Conservation (phyloP, 1,140 invertebrate species). For the Penaeus japonicus region DNA sequence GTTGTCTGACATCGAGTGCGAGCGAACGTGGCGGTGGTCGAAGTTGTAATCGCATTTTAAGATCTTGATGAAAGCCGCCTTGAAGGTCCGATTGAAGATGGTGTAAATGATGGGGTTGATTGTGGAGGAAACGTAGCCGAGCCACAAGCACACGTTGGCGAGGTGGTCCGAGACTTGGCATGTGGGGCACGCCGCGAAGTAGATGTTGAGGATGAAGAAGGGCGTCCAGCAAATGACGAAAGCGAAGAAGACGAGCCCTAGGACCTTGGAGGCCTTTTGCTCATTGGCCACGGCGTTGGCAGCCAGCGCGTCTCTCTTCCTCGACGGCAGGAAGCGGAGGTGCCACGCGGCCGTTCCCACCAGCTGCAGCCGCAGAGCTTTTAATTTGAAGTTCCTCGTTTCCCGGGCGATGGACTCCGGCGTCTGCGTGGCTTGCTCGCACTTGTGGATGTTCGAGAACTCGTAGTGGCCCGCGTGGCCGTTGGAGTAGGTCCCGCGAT, state of each 20-base stretch:
- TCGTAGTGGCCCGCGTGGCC: conserved; percentile 60
- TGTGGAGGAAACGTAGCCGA: conserved; percentile 62
- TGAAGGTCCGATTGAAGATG: conserved; percentile 61
- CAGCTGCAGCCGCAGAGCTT: conserved; percentile 68
- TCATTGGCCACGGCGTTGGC: conserved; percentile 82
- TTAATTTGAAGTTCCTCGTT: conserved; percentile 72
- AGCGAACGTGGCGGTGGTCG: conserved; percentile 41
- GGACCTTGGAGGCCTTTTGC: conserved; percentile 80
- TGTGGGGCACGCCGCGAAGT: conserved; percentile 59
- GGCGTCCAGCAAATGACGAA: conserved; percentile 62
- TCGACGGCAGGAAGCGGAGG: conserved; percentile 73
- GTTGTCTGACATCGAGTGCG: conserved; percentile 55
- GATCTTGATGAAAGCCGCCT: conserved; percentile 60
- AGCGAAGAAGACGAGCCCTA: conserved; percentile 60
- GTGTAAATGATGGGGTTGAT: conserved; percentile 63
- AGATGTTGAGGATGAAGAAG: conserved; percentile 61
- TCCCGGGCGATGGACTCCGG: conserved; percentile 74
- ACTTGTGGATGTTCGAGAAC: conserved; percentile 61
- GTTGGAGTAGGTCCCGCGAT: conserved; percentile 35
- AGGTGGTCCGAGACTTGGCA: conserved; percentile 58
- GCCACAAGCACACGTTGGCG: conserved; percentile 61
- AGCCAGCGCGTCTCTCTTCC: conserved; percentile 70
- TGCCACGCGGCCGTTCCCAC: conserved; percentile 47
- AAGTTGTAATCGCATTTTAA: conserved; percentile 57
- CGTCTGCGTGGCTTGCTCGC: conserved; percentile 75